Conservation (phyloP, 1,140 invertebrate species). For the Lutraria rhynchaena region DNA sequence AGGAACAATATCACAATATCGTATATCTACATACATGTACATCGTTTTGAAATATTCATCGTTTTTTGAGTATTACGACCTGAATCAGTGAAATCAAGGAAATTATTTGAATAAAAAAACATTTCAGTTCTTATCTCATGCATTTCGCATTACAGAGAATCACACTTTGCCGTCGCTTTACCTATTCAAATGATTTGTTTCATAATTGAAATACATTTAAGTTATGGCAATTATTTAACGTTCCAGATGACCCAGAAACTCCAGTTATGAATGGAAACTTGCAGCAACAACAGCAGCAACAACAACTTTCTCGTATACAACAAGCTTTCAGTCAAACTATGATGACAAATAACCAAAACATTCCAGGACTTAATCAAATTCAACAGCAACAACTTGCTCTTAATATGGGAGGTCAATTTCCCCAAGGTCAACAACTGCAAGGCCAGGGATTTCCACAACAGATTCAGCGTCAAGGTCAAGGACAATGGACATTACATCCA, state of each 20-base stretch:
- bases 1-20: too few relatives aligned
- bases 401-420: constrained; percentile 3
- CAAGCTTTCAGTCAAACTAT: neutral
- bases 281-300: neutral
- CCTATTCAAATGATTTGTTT: too few relatives aligned
- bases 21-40: too few relatives aligned
- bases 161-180: too few relatives aligned
- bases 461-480: neutral
- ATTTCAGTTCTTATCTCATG: too few relatives aligned
- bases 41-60: too few relatives aligned
- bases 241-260: constrained; percentile 40
- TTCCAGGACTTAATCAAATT: neutral
- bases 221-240: neutral
- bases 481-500: neutral
- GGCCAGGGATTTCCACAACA: constrained; percentile 11
- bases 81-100: too few relatives aligned
- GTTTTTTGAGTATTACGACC: too few relatives aligned
- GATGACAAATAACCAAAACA: neutral
- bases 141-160: too few relatives aligned
- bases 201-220: neutral
- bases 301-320: neutral
- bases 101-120: neutral
- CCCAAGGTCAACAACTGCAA: neutral
- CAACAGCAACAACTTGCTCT: neutral
- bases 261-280: constrained; percentile 29